Evolutionary conservation across 2,113 vertebrate species (phyloP).

Genomic region (Nematolebias whitei): DNA sequence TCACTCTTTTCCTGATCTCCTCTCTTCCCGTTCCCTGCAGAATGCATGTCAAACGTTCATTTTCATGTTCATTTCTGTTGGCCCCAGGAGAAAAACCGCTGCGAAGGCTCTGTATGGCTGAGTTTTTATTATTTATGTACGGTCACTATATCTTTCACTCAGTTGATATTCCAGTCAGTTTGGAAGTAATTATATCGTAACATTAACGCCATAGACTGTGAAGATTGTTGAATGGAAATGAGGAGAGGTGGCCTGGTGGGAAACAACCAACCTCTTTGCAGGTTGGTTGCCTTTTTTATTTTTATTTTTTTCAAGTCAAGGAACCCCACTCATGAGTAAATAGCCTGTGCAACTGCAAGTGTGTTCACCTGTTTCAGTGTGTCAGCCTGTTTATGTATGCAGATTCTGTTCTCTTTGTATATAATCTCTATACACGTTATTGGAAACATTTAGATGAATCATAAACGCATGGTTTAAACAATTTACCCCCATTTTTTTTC

Average conservation of each 20-base stretch:
- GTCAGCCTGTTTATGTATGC: neutral
- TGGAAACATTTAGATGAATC: no score
- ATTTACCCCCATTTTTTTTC: no score
- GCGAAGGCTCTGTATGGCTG: slow-evolving; percentile 45
- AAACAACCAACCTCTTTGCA: slow-evolving; percentile 58
- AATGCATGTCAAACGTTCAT: slow-evolving; percentile 73
- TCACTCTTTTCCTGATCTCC: slow-evolving; percentile 15
- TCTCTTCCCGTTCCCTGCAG: slow-evolving; percentile 23
- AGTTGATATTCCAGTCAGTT: slow-evolving; percentile 55
- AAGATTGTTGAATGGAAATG: slow-evolving; percentile 68
- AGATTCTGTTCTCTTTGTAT: neutral
- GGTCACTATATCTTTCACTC: slow-evolving; percentile 40
- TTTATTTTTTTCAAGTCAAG: slow-evolving; percentile 53
- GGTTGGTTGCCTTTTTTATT: slow-evolving; percentile 5
- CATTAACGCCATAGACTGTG: slow-evolving; percentile 67
- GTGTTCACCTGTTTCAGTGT: neutral
- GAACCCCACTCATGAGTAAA: slow-evolving; percentile 35
- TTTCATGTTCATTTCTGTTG: slow-evolving; percentile 72
- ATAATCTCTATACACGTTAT: no score
- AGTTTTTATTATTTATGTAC: slow-evolving; percentile 15
- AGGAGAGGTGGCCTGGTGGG: slow-evolving; percentile 59
- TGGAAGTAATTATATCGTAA: slow-evolving; percentile 70
- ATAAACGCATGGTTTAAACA: no score
- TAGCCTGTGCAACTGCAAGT: slow-evolving; percentile 11
- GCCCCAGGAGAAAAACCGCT: slow-evolving; percentile 73